Evolutionary conservation across 2,797 vertebrate genomes (phyloP).

Genomic region (Eulemur rubriventer): DNA sequence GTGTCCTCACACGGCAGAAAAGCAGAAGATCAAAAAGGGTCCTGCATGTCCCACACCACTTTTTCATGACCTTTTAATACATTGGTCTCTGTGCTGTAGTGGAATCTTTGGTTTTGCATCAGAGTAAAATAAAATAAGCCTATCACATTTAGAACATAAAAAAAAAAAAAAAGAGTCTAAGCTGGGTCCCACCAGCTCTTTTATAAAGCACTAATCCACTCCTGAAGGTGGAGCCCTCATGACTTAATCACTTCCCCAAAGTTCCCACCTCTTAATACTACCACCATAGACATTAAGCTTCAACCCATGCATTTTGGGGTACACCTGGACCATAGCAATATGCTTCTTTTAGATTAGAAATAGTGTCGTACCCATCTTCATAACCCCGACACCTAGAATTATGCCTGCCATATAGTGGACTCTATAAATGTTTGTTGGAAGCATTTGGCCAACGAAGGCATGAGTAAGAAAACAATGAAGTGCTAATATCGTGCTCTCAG

Average conservation of each 20-base stretch:
- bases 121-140: slow-evolving; percentile 86
- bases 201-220: neutral
- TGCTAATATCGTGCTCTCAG: neutral
- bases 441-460: neutral
- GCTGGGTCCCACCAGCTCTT: neutral
- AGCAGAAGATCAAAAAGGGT: neutral
- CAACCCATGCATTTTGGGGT: neutral
- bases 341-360: neutral
- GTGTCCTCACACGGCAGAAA: neutral
- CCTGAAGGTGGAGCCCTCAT: neutral
- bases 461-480: neutral
- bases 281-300: too few species aligned
- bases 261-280: neutral
- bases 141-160: slow-evolving; percentile 80
- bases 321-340: neutral
- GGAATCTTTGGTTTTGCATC: slow-evolving; percentile 82
- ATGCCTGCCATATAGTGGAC: neutral
- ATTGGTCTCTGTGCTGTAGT: slow-evolving; percentile 81
- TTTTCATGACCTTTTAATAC: slow-evolving; percentile 76
- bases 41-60: slow-evolving; percentile 83
- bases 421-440: neutral
- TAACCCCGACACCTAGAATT: neutral
- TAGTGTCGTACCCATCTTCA: neutral
- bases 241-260: neutral
- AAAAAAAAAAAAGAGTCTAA: too few species aligned